A percentile compares a stretch with the other conserved stretches of the same genome.
These are phyloP conservation scores for Morone chrysops DNA, from an alignment of 2,113 vertebrate genomes.

Conservation along the genomic window DNA sequence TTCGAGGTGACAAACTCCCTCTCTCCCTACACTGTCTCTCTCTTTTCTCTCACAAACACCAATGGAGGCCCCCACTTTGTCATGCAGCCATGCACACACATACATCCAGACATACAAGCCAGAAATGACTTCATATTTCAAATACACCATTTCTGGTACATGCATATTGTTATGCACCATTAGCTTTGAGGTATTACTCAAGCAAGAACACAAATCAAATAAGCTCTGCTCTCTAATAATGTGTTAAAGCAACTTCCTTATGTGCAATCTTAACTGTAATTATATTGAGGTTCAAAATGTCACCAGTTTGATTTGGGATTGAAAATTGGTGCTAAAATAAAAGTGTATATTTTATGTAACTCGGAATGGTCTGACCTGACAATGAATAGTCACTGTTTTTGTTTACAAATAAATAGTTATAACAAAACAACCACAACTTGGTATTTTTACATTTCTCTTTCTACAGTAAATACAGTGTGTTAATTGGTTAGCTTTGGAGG, in stretches of 20 bases:
- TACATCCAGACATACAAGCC: slow-evolving; percentile 14
- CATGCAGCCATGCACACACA: neutral
- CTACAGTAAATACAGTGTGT: neutral
- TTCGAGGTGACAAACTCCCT: slow-evolving; percentile 56
- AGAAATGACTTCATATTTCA: slow-evolving; percentile 30
- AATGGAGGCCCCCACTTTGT: neutral
- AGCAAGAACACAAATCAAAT: neutral
- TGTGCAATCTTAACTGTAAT: neutral
- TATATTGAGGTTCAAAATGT: neutral
- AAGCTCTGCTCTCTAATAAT: neutral
- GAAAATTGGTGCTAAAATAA: neutral
- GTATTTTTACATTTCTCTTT: neutral
- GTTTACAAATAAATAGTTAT: neutral
- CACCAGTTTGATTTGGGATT: neutral
- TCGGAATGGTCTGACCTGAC: neutral
- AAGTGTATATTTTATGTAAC: neutral
- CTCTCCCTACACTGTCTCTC: slow-evolving; percentile 10
- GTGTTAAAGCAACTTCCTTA: neutral
- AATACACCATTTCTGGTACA: slow-evolving; percentile 1
- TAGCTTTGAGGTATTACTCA: slow-evolving; percentile 20
- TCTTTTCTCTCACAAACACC: slow-evolving; percentile 4
- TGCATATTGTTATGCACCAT: neutral
- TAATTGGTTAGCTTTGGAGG: neutral
- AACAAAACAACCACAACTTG: neutral
- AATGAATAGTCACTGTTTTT: neutral